Base-by-base conservation (phyloP, 2,113 vertebrate species). In the Tautogolabrus adspersus region DNA sequence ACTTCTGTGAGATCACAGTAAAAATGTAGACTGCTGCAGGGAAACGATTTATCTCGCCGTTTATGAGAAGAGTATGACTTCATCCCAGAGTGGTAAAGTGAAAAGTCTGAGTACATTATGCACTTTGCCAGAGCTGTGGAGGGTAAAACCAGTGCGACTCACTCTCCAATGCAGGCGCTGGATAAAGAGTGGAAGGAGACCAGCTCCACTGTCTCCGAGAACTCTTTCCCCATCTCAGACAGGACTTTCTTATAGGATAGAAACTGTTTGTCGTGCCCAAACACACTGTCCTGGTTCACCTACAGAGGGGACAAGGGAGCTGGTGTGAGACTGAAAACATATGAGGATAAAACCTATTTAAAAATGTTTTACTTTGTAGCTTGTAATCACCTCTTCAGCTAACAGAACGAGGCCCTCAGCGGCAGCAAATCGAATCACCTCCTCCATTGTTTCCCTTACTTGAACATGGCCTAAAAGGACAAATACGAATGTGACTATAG, bases 341-440 rank as follows among this genome's bases (percentile, higher is more conserved):
- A 23, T 26, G 34, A 42, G n/a, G 42, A 16, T 11, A 34, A 34
- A 47, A 13, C n/a, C 10, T 47, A 18, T 16, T 42, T 44, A 1
- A 52, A 1, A 16, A 19, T 44, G 26, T 26, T 26, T 18, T 30
- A 38, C 1, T 44, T 22, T 23, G 47, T 10, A 26, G 10, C 21
- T 51, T 30, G 34, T 22, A 21, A 3, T 82, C 58, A 86, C 92
- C 91, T 92, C 93, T 8, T 92, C 85, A 9, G 74, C 91, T 55
- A 93, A 57, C 10, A 96, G 84, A 77, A 96, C 92, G 3, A 97
- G 95, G 0, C 82, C 69, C 68, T 97, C 94, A 11, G 95, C 87
- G 1, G 89, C 95, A 57, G 96, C 96, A 8, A 97, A 96, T 9
- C 75, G 91, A 76, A 97, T 96, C 83, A 96, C 94, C 0, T 93